phyloP scores from a whole-genome alignment of 2,888 invertebrate species.

The Catotricha subobsoleta region DNA sequence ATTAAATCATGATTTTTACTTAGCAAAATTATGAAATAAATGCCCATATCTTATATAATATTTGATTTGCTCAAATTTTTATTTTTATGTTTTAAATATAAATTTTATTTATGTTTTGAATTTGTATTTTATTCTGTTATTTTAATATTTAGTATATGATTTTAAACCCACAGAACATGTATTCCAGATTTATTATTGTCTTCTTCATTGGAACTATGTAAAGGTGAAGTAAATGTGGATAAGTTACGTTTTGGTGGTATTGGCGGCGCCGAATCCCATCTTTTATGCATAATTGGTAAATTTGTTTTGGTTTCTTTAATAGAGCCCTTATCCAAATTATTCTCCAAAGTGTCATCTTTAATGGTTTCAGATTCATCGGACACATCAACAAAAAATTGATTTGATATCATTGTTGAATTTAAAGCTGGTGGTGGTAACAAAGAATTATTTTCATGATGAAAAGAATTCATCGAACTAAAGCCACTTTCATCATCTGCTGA shows the following conservation, averaged over 20 bases:
- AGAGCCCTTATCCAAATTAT: background rate
- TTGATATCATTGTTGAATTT: slow-evolving; percentile 11
- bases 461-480: slow-evolving; percentile 70
- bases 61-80: too few species aligned
- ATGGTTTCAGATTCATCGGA: slow-evolving; percentile 1
- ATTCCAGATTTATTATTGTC: slow-evolving; percentile 10
- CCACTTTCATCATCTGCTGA: slow-evolving; percentile 60
- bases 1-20: too few species aligned
- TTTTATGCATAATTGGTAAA: slow-evolving; percentile 7
- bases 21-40: too few species aligned
- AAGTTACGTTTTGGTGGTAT: slow-evolving; percentile 10
- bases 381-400: background rate
- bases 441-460: slow-evolving; percentile 55
- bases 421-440: background rate
- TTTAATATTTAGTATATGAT: too few species aligned
- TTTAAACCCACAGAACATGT: slow-evolving; percentile 14
- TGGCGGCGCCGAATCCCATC: slow-evolving; percentile 12
- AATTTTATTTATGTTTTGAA: too few species aligned
- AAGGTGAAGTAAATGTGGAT: slow-evolving; percentile 3
- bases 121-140: too few species aligned
- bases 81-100: too few species aligned
- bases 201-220: background rate
- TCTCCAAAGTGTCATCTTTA: background rate
- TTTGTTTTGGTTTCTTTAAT: background rate
- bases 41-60: too few species aligned